Evolutionary conservation across 2,888 invertebrate genomes (phyloP).

Genomic region (Cenopis cana): DNA sequence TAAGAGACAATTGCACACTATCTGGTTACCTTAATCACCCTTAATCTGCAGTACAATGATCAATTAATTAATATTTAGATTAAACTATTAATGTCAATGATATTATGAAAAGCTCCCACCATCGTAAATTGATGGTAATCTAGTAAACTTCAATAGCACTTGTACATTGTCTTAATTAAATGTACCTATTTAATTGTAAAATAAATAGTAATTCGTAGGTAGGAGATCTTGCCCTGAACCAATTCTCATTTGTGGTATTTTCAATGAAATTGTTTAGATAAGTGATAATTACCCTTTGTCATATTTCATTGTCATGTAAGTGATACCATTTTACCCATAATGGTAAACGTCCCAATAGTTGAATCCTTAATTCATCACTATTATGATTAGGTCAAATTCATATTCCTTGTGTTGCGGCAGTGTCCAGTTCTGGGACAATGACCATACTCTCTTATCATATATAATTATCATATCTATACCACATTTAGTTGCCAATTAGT

Average conservation of each 20-base stretch:
- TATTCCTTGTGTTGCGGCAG: no score
- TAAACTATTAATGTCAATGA: slow-evolving; percentile 13
- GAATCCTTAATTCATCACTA: background rate
- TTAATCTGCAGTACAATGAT: background rate
- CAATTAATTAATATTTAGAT: background rate
- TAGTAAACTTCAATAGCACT: background rate
- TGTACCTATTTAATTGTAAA: no score
- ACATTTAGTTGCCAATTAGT: no score
- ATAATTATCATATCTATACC: no score
- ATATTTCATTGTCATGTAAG: background rate
- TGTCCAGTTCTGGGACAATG: no score
- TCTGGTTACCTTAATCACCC: background rate
- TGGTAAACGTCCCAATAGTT: background rate
- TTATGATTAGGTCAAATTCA: no score
- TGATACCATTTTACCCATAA: background rate
- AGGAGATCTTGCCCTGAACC: no score
- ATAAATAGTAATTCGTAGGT: no score
- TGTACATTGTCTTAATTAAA: background rate
- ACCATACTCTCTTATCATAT: no score
- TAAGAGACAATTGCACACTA: background rate
- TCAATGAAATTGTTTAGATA: background rate
- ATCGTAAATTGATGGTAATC: background rate
- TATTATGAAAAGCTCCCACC: background rate
- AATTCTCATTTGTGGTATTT: background rate
- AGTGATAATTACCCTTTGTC: background rate